Conservation (phyloP, 2,888 invertebrate genomes). For the Pollenia angustigena region DNA sequence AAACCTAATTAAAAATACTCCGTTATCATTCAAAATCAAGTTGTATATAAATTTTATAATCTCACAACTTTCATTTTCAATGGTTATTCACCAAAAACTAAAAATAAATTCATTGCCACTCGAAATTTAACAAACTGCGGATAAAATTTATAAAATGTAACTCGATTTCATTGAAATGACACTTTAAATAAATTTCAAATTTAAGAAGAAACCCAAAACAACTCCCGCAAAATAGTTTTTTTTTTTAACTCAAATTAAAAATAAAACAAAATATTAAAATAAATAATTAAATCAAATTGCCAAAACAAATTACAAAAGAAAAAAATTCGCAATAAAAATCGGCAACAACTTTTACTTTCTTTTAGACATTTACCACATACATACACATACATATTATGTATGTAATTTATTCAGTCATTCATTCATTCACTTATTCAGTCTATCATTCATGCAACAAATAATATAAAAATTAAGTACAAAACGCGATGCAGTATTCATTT, state of each 20-base stretch:
- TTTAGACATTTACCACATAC: constrained; percentile 6
- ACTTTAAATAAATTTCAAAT: constrained; percentile 29
- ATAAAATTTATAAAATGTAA: constrained; percentile 12
- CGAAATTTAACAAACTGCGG: constrained; percentile 11
- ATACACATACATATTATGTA: neutral
- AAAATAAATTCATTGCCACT: constrained; percentile 21
- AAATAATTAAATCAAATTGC: constrained; percentile 8
- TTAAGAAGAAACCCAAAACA: neutral
- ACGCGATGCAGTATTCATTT: constrained; percentile 5
- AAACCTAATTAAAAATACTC: neutral
- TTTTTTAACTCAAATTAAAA: neutral
- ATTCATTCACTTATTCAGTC: no score
- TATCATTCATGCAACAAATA: constrained; percentile 41
- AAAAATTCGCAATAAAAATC: constrained; percentile 42
- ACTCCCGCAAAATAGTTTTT: constrained; percentile 43
- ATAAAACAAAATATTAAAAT: neutral
- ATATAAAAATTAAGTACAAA: constrained; percentile 7
- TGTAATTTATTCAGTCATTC: no score
- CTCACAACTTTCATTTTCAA: constrained; percentile 49
- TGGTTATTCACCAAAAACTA: constrained; percentile 20
- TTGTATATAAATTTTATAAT: neutral
- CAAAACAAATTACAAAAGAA: constrained; percentile 12
- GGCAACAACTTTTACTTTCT: constrained; percentile 70
- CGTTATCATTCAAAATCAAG: constrained; percentile 12
- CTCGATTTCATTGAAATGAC: constrained; percentile 32